Base-by-base conservation (phyloP, 2,797 vertebrate genomes). In the Silurus aristotelis region DNA sequence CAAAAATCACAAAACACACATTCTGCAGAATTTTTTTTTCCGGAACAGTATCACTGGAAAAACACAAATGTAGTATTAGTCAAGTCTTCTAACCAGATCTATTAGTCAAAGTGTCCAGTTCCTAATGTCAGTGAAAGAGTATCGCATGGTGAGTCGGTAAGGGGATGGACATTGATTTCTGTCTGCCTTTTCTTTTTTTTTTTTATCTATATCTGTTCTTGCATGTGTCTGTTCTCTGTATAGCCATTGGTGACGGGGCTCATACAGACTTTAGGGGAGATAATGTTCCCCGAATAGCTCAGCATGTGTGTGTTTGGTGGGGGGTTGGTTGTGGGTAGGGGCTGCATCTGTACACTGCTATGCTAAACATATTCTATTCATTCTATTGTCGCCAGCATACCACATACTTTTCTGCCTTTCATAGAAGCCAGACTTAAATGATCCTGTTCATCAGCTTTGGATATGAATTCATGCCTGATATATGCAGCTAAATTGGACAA, bases 271-370 rank as follows among this genome's bases (percentile, higher is more conserved):
- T 89, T 87, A 91, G 89, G 90, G 87, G 91, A 93, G 93, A 95
- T 94, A 94, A 94, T 93, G 90, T 92, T 93, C 92, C 91, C 90
- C 89, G 89, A 91, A 92, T 94, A 91, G 89, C 91, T 90, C 91
- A 89, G 90, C 17, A 19, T 92, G 91, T 92, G 92, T 93, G 93
- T 93, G 91, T 91, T 89, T 90, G 91, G 93, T 87, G 87, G 89
- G 91, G 91, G 87, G 92, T 87, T 89, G 91, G 88, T 83, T 71
- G 89, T 89, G 48, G 48, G 85, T 87, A 87, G 8, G 61, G 43
- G 66, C 90, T 90, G 91, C 92, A 92, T 93, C 91, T 90, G 87
- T 89, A 88, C 90, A 89, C 67, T 75, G 82, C 56, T 43, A 31
- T 27, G 56, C 75, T 70, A 63, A 64, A 75, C 79, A 76, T 70